phyloP scores from a whole-genome alignment of 2,113 vertebrate genomes.

The Cacatua alba region DNA sequence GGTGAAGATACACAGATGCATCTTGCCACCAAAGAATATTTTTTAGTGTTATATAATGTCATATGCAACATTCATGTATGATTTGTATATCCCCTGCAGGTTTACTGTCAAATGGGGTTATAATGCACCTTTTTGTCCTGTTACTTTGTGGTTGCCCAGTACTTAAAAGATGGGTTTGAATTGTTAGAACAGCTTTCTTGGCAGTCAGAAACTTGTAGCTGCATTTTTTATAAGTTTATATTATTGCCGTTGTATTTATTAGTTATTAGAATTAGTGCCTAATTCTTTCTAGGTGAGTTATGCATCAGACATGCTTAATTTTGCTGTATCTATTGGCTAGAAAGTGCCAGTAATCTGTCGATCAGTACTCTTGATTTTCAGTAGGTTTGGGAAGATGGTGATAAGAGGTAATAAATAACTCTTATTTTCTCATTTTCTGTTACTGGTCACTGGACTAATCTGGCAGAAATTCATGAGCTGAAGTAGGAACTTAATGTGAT shows the following conservation, averaged over 20 bases:
- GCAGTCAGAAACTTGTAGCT: neutral
- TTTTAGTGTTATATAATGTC: neutral
- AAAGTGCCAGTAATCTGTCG: neutral
- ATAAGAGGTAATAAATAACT: conserved; percentile 11
- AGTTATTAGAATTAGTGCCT: too few relatives aligned
- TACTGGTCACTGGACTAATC: conserved; percentile 20
- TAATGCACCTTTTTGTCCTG: neutral
- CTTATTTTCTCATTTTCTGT: conserved; percentile 23
- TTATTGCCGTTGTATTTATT: neutral
- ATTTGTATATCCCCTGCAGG: neutral
- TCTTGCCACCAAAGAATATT: neutral
- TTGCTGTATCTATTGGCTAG: neutral
- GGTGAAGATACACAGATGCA: neutral
- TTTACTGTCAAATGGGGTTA: neutral
- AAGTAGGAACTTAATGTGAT: conserved; percentile 39
- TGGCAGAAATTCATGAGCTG: conserved; percentile 41
- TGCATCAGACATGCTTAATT: neutral
- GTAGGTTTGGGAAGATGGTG: neutral
- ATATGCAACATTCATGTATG: neutral
- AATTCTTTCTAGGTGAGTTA: neutral
- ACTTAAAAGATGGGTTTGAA: neutral
- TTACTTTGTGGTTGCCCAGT: neutral
- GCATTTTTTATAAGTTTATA: neutral
- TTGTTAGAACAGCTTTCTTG: neutral
- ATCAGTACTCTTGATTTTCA: neutral